phyloP scores from a whole-genome alignment of 53 echinoderm and acorn worm species.

The Hippasteria phrygiana region DNA sequence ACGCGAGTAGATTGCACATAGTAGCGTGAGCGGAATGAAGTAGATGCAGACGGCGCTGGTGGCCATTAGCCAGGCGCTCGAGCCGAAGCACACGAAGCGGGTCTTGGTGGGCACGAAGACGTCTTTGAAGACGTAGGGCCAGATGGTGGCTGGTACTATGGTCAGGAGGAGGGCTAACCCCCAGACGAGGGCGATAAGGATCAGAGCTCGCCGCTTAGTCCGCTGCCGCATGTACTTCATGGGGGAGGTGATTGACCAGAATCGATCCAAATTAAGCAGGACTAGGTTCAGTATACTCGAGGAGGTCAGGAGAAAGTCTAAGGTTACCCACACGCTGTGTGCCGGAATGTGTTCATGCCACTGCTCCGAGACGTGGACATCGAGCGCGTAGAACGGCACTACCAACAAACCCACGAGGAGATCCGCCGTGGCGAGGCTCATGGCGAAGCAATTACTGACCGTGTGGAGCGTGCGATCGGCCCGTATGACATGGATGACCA shows the following conservation, averaged over 20 bases:
- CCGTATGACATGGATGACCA: constrained; percentile 86
- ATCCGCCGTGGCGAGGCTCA: constrained; percentile 88
- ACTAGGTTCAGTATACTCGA: constrained; percentile 93
- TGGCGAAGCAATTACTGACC: constrained; percentile 85
- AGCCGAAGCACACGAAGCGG: constrained; percentile 77
- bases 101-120: constrained; percentile 81
- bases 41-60: constrained; percentile 81
- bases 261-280: constrained; percentile 90
- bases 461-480: constrained; percentile 83
- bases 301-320: constrained; percentile 88
- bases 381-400: constrained; percentile 83
- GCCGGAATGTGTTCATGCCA: constrained; percentile 72
- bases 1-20: constrained; percentile 95
- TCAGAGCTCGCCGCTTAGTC: constrained; percentile 82
- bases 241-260: constrained; percentile 97
- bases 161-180: constrained; percentile 78
- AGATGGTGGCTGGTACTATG: constrained; percentile 76
- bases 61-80: constrained; percentile 87
- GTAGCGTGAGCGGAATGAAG: constrained; percentile 88
- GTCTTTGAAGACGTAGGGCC: constrained; percentile 78
- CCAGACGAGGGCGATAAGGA: constrained; percentile 85
- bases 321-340: constrained; percentile 83
- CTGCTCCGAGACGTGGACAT: constrained; percentile 57
- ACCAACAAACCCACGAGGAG: constrained; percentile 87
- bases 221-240: constrained; percentile 96